Conservation (phyloP, 2,797 vertebrate genomes). For the Megalops cyprinoides region DNA sequence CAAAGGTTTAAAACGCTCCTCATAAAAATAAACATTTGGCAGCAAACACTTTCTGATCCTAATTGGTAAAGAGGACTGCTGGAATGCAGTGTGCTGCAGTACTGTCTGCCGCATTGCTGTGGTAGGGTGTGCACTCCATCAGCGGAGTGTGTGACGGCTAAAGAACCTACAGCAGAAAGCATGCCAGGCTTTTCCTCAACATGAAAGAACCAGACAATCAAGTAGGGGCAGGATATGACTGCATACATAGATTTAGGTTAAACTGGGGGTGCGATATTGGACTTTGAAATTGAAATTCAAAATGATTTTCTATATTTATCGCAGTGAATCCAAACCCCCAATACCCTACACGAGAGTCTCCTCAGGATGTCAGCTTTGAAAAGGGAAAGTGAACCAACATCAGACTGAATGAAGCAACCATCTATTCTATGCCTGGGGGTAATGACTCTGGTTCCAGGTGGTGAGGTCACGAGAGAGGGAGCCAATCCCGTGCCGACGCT, state of each 20-base stretch:
- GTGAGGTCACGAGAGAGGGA: neutral
- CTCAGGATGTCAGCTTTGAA: neutral
- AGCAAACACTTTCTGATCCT: constrained; percentile 53
- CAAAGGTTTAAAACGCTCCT: constrained; percentile 42
- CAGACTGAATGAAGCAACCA: neutral
- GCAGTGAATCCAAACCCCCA: too few species aligned
- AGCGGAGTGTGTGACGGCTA: neutral
- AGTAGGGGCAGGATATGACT: neutral
- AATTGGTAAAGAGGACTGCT: constrained; percentile 36
- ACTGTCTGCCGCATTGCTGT: neutral
- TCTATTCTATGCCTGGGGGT: too few species aligned
- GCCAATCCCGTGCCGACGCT: neutral
- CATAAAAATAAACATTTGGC: constrained; percentile 49
- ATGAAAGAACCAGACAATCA: neutral
- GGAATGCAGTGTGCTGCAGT: too few species aligned
- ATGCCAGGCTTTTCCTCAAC: neutral
- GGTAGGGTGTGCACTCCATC: neutral
- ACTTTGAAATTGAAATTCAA: too few species aligned
- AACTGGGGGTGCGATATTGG: too few species aligned
- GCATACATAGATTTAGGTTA: neutral
- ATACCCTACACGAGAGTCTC: neutral
- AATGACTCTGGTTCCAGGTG: neutral
- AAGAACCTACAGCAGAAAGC: neutral
- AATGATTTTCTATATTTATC: too few species aligned
- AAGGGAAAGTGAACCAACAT: neutral